Evolutionary conservation across 2,797 vertebrate genomes (phyloP).

Genomic region (Geotrypetes seraphini): DNA sequence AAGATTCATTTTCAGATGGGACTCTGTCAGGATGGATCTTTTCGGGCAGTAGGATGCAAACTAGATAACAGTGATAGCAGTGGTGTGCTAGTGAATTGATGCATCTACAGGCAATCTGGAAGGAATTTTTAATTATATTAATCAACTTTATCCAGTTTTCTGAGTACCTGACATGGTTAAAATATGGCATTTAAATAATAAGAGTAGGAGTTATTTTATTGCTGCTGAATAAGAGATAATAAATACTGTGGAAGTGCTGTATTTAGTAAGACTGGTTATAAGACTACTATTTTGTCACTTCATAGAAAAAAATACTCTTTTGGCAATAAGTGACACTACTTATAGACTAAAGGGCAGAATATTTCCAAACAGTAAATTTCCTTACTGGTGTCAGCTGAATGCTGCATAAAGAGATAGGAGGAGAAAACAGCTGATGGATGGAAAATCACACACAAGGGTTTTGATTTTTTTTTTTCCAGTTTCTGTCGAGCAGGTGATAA

Average conservation of each 20-base stretch:
- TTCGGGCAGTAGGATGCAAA: too few relatives aligned
- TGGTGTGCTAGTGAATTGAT: too few relatives aligned
- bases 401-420: slow-evolving; percentile 11
- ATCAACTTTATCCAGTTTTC: rapidly evolving
- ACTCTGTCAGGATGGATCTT: too few relatives aligned
- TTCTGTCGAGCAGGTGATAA: slow-evolving; percentile 26
- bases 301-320: not conserved
- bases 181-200: too few relatives aligned
- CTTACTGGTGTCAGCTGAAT: slow-evolving; percentile 27
- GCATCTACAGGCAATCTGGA: too few relatives aligned
- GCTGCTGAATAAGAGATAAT: not conserved
- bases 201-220: not conserved
- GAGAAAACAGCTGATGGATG: slow-evolving; percentile 23
- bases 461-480: slow-evolving; percentile 24
- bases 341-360: slow-evolving; percentile 16
- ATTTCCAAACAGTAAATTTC: slow-evolving; percentile 25
- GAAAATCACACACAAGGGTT: slow-evolving; percentile 27
- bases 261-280: not conserved
- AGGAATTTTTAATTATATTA: not conserved
- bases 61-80: too few relatives aligned
- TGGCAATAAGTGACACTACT: slow-evolving; percentile 17
- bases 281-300: not conserved
- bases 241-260: not conserved
- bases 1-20: too few relatives aligned
- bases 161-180: rapidly evolving